Base-by-base conservation (phyloP, 2,797 vertebrate species). In the Myripristis jacobus region DNA sequence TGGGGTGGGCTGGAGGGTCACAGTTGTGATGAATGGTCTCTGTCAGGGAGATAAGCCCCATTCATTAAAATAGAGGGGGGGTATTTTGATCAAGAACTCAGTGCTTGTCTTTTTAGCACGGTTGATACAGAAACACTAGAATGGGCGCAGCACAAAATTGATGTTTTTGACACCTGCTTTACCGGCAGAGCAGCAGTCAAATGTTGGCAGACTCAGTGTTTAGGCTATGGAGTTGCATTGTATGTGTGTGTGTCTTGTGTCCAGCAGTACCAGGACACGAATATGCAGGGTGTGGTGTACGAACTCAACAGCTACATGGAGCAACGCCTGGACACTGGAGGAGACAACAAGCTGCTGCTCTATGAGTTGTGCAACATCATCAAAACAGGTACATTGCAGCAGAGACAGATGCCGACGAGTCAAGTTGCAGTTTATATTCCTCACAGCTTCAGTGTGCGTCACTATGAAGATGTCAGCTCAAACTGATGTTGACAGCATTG, bases 301-400 rank as follows among this genome's bases (percentile, higher is more conserved):
- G 98, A 99, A 61, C 91, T 99, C 51, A 98, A 98, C 93, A 97
- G 95, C 93, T 96, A 97, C 88, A 97, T 99, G 91, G 98, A 99
- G 74, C 96, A 99, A 80, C 94, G 96, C 18, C 77, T 98, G 91
- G 97, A 97, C 88, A 93, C 95, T 44, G 97, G 96, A 77, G 96
- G 96, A 79, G 96, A 99, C 92, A 97, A 97, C 93, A 98, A 98
- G 73, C 93, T 98, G 41, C 94, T 99, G 81, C 95, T 99, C 54
- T 98, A 98, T 73, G 98, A 99, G 85, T 82, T 99, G 86, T 97
- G 97, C 88, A 95, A 95, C 93, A 96, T 98, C 92, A 97, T 99
- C 85, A 96, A 97, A 92, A 95, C 95, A 92, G 98, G 98, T 99
- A 94, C 4, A 69, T 36, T 36, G 34, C 61, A 55, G 21, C 4